Evolutionary conservation across 2,797 vertebrate species (phyloP).

Genomic region (Fratercula arctica): DNA sequence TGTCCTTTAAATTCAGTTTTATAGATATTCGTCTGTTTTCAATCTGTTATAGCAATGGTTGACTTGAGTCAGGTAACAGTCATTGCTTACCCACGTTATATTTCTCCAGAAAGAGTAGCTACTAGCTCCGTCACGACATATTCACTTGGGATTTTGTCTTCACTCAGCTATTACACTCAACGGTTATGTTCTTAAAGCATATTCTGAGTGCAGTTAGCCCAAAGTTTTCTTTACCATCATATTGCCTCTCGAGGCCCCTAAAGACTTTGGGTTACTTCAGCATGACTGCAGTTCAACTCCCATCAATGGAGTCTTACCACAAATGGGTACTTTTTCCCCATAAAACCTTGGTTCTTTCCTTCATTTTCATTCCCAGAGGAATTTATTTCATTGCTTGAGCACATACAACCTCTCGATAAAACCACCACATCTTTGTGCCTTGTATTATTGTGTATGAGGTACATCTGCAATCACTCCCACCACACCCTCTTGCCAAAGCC

Average conservation of each 20-base stretch:
- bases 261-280: background rate
- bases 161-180: background rate
- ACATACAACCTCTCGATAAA: background rate
- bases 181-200: background rate
- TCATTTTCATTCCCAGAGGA: background rate
- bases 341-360: background rate
- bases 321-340: background rate
- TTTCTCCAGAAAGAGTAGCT: background rate
- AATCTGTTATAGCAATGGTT: background rate
- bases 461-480: background rate
- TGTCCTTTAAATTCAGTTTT: background rate
- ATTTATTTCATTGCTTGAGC: background rate
- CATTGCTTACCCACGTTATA: background rate
- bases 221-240: background rate
- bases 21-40: background rate
- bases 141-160: background rate
- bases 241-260: background rate
- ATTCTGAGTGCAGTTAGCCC: background rate
- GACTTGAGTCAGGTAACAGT: background rate
- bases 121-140: background rate
- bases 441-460: fast-evolving
- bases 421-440: background rate
- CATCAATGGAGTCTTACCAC: background rate
- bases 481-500: background rate
- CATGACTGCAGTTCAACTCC: background rate